These are phyloP conservation scores for Archilochus colubris DNA, from an alignment of 2,113 vertebrate species.

Conservation along the genomic window DNA sequence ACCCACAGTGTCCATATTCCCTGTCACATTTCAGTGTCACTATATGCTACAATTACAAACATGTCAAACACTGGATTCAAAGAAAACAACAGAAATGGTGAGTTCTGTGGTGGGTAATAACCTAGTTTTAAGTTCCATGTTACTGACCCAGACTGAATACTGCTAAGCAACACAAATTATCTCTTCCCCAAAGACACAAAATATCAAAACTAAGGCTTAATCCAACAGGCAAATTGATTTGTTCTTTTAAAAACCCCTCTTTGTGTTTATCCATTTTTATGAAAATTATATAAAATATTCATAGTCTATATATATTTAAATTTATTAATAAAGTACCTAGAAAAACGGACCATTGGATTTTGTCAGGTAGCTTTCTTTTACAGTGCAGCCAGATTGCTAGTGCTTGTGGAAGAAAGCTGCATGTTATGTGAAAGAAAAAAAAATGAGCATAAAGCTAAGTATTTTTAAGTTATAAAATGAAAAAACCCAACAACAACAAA, in stretches of 20 bases:
- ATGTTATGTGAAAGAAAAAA: neutral
- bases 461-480: neutral
- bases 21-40: neutral
- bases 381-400: neutral
- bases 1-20: neutral
- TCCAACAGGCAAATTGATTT: neutral
- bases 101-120: neutral
- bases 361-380: neutral
- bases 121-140: neutral
- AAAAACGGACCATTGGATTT: neutral
- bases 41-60: neutral
- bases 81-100: neutral
- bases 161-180: neutral
- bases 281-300: neutral
- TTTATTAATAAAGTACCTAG: neutral
- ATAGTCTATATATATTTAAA: neutral
- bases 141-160: neutral
- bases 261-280: neutral
- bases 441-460: neutral
- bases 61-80: neutral
- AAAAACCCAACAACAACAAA: neutral
- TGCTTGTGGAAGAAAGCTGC: neutral
- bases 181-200: constrained; percentile 6
- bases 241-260: neutral
- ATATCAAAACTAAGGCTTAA: constrained; percentile 40